A percentile compares a stretch with the other conserved stretches of the same genome.
phyloP scores from a whole-genome alignment of 2,888 invertebrate genomes.

The Drosophila meridionalis region DNA sequence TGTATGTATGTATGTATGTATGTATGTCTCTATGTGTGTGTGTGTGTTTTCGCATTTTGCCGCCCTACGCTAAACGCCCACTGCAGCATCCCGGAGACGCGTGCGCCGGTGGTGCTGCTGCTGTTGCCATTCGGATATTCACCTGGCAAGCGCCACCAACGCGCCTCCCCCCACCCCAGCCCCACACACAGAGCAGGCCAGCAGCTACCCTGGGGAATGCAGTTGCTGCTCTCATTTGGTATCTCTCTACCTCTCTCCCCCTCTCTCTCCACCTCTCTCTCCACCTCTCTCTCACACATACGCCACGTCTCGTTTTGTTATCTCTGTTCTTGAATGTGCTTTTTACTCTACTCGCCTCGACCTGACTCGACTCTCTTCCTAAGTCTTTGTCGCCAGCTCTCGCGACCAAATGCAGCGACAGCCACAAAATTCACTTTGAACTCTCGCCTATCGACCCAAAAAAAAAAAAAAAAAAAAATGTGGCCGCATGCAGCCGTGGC shows the following conservation, averaged over 20 bases:
- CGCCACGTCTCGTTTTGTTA: conserved; percentile 3
- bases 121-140: conserved; percentile 32
- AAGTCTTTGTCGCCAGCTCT: conserved; percentile 18
- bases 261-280: not conserved
- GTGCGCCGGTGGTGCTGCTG: conserved; percentile 38
- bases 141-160: conserved; percentile 22
- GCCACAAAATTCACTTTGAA: conserved; percentile 20
- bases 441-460: conserved; percentile 20
- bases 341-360: not conserved
- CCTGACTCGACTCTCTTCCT: not conserved
- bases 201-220: conserved; percentile 20
- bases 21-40: conserved; percentile 12
- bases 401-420: conserved; percentile 26
- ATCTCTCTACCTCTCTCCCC: not conserved
- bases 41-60: not conserved
- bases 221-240: conserved; percentile 7
- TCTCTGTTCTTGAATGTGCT: conserved; percentile 18
- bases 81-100: conserved; percentile 55
- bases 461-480: no score
- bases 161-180: not conserved
- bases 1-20: not conserved
- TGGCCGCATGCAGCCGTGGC: conserved; percentile 5
- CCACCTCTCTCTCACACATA: not conserved
- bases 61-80: conserved; percentile 29
- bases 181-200: not conserved